phyloP scores from a whole-genome alignment of 2,797 vertebrate genomes.

The Galaxias olidus region DNA sequence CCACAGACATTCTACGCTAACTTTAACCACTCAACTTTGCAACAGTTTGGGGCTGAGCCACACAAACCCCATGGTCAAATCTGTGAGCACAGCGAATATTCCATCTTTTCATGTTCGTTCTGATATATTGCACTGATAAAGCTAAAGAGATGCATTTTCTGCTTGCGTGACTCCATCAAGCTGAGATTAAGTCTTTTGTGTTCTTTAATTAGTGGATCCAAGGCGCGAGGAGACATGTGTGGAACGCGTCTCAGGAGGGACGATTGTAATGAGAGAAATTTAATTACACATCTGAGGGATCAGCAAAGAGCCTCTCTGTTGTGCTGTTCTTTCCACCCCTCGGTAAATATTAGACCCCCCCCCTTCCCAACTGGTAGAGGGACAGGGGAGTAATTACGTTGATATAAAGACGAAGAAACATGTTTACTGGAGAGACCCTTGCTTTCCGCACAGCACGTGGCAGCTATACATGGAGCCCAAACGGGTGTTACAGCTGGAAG shows the following conservation, averaged over 20 bases:
- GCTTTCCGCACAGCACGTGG: no score
- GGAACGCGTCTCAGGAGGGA: slow-evolving; percentile 10
- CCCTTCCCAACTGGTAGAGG: slow-evolving; percentile 6
- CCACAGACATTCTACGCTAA: neutral
- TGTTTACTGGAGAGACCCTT: no score
- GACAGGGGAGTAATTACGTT: no score
- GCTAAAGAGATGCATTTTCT: neutral
- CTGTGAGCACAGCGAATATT: neutral
- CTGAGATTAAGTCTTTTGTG: slow-evolving; percentile 5
- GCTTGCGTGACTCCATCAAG: slow-evolving; percentile 2
- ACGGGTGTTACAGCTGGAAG: no score
- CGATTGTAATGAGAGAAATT: slow-evolving; percentile 29
- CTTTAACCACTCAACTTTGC: neutral
- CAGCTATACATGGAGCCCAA: no score
- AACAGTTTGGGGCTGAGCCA: no score
- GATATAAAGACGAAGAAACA: no score
- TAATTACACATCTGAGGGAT: slow-evolving; percentile 21
- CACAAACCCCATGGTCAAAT: no score
- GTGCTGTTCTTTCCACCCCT: neutral
- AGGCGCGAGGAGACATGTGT: neutral
- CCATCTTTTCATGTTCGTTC: neutral
- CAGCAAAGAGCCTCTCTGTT: slow-evolving; percentile 9
- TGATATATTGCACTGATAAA: neutral
- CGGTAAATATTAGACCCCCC: neutral
- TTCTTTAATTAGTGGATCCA: slow-evolving; percentile 12